These are phyloP conservation scores for Minunthozetes semirufus DNA, from an alignment of 2,888 invertebrate genomes.

Conservation along the genomic window DNA sequence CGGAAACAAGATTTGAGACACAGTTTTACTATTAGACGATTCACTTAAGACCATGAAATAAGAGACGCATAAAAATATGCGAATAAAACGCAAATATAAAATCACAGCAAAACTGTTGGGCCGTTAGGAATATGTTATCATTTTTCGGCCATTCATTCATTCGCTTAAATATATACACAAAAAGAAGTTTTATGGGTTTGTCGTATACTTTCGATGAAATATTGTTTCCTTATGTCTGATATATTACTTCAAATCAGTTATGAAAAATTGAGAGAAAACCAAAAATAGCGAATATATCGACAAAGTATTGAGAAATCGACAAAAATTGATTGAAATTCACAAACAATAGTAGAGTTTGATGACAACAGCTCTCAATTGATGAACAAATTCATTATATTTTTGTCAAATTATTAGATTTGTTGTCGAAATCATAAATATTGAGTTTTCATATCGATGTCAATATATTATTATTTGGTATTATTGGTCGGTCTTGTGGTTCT, in stretches of 20 bases:
- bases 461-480: no score
- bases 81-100: neutral
- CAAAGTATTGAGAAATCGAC: neutral
- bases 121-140: neutral
- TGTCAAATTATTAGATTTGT: no score
- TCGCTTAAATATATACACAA: neutral
- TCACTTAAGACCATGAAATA: slow-evolving; percentile 13
- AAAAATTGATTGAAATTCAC: neutral
- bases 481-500: no score
- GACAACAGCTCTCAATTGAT: no score
- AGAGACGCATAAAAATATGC: neutral
- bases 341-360: neutral
- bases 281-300: neutral
- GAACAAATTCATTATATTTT: no score
- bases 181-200: neutral
- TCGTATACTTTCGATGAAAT: neutral
- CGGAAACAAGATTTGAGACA: slow-evolving; percentile 13
- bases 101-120: neutral
- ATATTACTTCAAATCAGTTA: neutral
- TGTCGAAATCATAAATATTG: no score
- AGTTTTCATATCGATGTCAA: no score
- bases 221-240: slow-evolving; percentile 12
- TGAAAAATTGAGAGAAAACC: neutral
- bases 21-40: slow-evolving; percentile 6
- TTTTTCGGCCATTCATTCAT: neutral